phyloP scores from a whole-genome alignment of 2,113 vertebrate species.

The Rhizomys pruinosus region DNA sequence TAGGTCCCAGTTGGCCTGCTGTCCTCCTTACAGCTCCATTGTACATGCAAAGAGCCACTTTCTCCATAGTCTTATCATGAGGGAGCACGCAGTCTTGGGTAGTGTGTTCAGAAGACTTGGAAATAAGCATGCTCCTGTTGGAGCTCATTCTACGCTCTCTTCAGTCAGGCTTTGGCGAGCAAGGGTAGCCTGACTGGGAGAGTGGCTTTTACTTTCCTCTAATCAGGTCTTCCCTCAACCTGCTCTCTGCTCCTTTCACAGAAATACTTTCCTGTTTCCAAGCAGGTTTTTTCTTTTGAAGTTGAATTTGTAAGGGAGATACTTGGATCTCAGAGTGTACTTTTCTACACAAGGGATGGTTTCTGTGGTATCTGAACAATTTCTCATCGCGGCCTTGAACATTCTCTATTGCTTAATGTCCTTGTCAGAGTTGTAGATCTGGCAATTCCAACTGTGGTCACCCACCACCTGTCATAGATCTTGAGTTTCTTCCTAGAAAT shows the following conservation, averaged over 20 bases:
- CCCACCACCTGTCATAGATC: background rate
- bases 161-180: background rate
- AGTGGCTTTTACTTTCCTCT: background rate
- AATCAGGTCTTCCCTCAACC: background rate
- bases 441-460: background rate
- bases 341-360: conserved; percentile 6
- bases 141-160: background rate
- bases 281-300: conserved; percentile 10
- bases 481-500: background rate
- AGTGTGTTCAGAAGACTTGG: background rate
- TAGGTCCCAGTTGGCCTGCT: background rate
- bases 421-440: background rate
- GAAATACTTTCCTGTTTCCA: background rate
- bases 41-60: background rate
- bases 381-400: background rate
- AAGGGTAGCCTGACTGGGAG: background rate
- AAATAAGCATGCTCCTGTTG: background rate
- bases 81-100: background rate
- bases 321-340: background rate
- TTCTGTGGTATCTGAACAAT: background rate
- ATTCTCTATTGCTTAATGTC: background rate
- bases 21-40: background rate
- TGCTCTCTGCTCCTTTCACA: background rate
- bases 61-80: background rate
- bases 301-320: conserved; percentile 4